Conservation (phyloP, 2,797 vertebrate species). For the Rallus crepitans region DNA sequence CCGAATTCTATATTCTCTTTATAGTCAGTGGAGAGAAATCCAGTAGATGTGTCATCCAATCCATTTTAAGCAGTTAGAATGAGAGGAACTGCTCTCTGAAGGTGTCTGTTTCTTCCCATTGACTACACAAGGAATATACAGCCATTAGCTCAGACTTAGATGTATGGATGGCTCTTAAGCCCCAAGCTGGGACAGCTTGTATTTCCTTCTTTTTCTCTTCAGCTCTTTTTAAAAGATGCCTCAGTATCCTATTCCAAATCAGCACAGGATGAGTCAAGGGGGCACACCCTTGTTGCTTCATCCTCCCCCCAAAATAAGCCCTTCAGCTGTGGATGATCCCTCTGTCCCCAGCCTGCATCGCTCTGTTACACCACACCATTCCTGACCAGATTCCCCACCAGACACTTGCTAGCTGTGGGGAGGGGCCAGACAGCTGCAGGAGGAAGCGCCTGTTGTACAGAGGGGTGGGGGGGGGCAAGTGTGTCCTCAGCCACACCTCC, state of each 20-base stretch:
- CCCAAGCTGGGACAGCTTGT: background rate
- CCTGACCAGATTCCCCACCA: background rate
- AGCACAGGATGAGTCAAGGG: background rate
- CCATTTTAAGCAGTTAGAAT: background rate
- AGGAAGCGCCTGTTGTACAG: background rate
- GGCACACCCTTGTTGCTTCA: background rate
- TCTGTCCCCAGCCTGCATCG: background rate
- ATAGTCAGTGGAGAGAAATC: background rate
- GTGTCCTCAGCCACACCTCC: fast-evolving
- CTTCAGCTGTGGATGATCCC: slow-evolving; percentile 30
- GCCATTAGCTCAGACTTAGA: background rate
- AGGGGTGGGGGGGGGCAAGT: background rate
- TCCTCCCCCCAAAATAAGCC: slow-evolving; percentile 20
- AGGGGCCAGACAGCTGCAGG: background rate
- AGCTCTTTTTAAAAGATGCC: background rate
- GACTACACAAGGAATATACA: background rate
- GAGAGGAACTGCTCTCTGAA: background rate
- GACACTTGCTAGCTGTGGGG: background rate
- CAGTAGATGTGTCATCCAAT: background rate
- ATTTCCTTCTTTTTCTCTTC: background rate
- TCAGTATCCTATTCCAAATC: background rate
- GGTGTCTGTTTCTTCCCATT: background rate
- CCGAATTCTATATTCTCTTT: background rate
- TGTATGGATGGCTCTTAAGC: background rate
- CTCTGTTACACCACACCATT: background rate